Evolutionary conservation across 2,797 vertebrate genomes (phyloP).

Genomic region (Zalophus californianus): DNA sequence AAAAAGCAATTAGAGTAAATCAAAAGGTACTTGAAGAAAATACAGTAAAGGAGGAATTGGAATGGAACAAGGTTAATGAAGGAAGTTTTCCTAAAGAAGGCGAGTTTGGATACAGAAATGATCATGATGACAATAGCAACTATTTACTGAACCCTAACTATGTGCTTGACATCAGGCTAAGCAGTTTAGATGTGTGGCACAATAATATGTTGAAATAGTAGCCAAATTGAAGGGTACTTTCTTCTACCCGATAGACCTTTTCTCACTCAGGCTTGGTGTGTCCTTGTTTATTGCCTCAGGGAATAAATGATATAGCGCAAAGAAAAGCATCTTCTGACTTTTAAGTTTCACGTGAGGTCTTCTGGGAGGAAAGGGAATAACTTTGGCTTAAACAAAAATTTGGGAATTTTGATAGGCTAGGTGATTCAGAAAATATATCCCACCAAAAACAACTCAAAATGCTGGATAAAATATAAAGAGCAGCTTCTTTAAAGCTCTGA

Average conservation of each 20-base stretch:
- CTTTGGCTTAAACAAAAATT: not conserved
- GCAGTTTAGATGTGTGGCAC: not conserved
- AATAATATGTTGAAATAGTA: not conserved
- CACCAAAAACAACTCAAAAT: not conserved
- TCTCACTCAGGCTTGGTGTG: not conserved
- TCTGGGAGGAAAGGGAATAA: not conserved
- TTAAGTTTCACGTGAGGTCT: not conserved
- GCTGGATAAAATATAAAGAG: not conserved
- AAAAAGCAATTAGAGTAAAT: constrained; percentile 22
- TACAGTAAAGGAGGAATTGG: not conserved
- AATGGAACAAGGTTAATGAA: not conserved
- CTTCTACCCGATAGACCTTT: not conserved
- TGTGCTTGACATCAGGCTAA: not conserved
- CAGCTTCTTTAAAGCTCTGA: not conserved
- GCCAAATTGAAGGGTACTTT: not conserved
- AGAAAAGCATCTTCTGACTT: not conserved
- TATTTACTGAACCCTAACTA: not conserved
- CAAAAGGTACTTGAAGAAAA: not conserved
- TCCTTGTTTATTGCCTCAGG: not conserved
- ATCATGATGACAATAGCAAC: not conserved
- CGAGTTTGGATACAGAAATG: not conserved
- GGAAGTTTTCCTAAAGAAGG: not conserved
- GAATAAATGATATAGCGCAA: not conserved
- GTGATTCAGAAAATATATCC: not conserved
- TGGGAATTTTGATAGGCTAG: not conserved